Percentiles rank a stretch among this genome's conserved stretches.
phyloP scores from a whole-genome alignment of 2,888 invertebrate species.

The Platycnemis pennipes region DNA sequence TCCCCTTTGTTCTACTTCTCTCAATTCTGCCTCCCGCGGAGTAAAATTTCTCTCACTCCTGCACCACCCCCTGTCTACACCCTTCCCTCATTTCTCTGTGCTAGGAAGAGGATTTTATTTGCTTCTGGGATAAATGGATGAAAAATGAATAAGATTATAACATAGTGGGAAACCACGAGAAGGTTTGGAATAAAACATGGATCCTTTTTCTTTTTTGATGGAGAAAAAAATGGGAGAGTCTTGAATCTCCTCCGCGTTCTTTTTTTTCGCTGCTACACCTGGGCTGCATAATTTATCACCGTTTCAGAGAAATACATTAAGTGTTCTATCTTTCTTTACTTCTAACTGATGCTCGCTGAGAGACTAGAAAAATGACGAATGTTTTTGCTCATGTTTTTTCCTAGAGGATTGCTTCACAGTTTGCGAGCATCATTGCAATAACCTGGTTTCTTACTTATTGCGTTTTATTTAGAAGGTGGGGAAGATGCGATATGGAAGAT shows the following conservation, averaged over 20 bases:
- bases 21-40: not conserved
- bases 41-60: not conserved
- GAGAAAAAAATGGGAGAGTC: not conserved
- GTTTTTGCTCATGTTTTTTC: not conserved
- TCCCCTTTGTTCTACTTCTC: not conserved
- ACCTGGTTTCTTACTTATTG: not conserved
- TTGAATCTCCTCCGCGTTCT: not conserved
- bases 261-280: not conserved
- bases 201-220: not conserved
- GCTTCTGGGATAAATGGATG: not conserved
- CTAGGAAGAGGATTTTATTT: not conserved
- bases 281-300: slow-evolving; percentile 31
- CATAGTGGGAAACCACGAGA: not conserved
- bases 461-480: not conserved
- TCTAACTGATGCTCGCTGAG: not conserved
- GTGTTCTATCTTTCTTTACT: not conserved
- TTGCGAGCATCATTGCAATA: not conserved
- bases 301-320: slow-evolving; percentile 1
- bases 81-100: not conserved
- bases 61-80: not conserved
- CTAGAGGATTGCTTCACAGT: not conserved
- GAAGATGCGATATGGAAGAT: not conserved
- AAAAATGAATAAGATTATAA: not conserved
- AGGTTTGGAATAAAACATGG: not conserved
- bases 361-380: not conserved